These are phyloP conservation scores for Monopis laevigella DNA, from an alignment of 2,888 invertebrate species.

Conservation along the genomic window DNA sequence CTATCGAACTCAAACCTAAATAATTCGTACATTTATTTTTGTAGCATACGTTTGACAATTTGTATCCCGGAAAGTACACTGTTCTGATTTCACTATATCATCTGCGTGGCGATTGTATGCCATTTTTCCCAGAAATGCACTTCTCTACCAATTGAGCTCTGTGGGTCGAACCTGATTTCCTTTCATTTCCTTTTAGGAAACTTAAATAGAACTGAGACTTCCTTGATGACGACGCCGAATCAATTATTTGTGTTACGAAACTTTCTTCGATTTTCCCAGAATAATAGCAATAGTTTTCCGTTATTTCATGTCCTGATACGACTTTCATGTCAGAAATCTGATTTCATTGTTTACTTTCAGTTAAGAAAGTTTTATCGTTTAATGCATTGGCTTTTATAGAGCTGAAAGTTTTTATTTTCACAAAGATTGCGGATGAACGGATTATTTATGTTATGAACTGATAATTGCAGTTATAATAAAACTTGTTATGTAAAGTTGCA, in stretches of 20 bases:
- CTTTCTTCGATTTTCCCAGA: conserved; percentile 46
- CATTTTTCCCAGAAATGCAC: too few species aligned
- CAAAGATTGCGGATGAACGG: too few species aligned
- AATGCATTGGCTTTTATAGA: conserved; percentile 6
- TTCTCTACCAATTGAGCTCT: too few species aligned
- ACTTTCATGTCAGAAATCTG: conserved; percentile 10
- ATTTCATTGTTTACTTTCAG: conserved; percentile 9
- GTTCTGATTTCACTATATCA: too few species aligned
- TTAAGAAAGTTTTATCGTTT: conserved; percentile 8
- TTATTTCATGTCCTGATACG: conserved; percentile 13
- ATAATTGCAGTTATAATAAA: too few species aligned
- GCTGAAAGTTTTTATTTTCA: not conserved
- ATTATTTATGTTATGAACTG: too few species aligned
- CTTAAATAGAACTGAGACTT: conserved; percentile 65
- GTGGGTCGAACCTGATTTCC: conserved; percentile 60
- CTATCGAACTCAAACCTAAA: too few species aligned
- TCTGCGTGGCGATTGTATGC: too few species aligned
- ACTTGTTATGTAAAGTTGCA: too few species aligned
- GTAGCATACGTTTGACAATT: not conserved
- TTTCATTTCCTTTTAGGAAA: conserved; percentile 67
- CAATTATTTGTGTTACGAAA: conserved; percentile 61
- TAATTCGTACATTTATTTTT: not conserved
- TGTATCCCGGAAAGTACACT: too few species aligned
- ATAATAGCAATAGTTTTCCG: conserved; percentile 13
- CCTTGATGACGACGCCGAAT: conserved; percentile 50